phyloP scores from a whole-genome alignment of 2,797 vertebrate species.

The Crenuchus spilurus region DNA sequence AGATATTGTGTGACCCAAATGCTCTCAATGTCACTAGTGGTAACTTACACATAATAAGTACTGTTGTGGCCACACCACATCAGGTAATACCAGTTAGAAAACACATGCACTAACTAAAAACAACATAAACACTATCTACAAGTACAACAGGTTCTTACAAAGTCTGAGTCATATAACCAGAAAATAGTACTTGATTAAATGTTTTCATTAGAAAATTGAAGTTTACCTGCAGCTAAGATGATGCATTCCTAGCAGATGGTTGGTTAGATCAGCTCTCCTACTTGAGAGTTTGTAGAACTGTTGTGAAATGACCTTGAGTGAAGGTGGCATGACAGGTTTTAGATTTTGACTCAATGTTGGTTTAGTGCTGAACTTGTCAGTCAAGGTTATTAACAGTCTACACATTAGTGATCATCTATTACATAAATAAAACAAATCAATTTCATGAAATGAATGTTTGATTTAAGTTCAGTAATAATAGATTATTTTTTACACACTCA shows the following conservation, averaged over 20 bases:
- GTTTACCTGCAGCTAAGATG: conserved; percentile 7
- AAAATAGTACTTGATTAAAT: not conserved
- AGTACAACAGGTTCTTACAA: not conserved
- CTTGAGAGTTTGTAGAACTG: conserved; percentile 6
- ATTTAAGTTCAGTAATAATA: too few relatives aligned
- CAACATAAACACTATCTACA: not conserved
- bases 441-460: too few relatives aligned
- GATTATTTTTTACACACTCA: too few relatives aligned
- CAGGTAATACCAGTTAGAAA: not conserved
- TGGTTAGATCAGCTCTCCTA: not conserved
- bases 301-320: conserved; percentile 1
- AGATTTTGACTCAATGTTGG: not conserved
- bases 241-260: not conserved
- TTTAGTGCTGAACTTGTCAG: conserved; percentile 41
- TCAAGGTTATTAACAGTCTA: conserved; percentile 4
- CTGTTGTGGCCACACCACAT: not conserved
- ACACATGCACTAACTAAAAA: not conserved
- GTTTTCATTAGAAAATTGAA: not conserved
- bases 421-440: too few relatives aligned
- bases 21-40: not conserved
- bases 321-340: conserved; percentile 40
- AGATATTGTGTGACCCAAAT: not conserved
- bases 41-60: not conserved
- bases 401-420: not conserved
- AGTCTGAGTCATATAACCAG: not conserved